phyloP scores from a whole-genome alignment of 1,140 invertebrate species.

The Tetranychus urticae region DNA sequence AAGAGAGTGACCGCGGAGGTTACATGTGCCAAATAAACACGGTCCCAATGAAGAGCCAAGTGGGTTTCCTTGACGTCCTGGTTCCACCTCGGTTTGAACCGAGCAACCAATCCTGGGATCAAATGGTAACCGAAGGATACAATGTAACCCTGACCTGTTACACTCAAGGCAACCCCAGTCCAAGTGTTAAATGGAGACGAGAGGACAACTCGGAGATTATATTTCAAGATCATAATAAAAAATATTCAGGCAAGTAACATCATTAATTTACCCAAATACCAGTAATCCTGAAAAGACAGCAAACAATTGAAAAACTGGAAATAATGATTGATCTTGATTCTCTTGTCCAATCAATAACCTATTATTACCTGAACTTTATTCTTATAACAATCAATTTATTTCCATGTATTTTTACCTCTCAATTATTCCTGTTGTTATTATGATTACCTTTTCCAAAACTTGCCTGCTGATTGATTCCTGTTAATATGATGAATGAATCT shows the following conservation, averaged over 20 bases:
- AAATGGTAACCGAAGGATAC: slow-evolving; percentile 63
- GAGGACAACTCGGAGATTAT: slow-evolving; percentile 6
- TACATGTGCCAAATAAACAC: neutral
- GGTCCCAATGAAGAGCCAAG: slow-evolving; percentile 61
- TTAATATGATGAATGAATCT: no score
- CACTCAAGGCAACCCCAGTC: slow-evolving; percentile 63
- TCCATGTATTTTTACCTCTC: no score
- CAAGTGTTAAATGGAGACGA: slow-evolving; percentile 28
- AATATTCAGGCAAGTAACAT: neutral
- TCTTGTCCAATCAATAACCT: no score
- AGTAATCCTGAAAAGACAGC: neutral
- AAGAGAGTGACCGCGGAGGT: slow-evolving; percentile 52
- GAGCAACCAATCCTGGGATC: slow-evolving; percentile 32
- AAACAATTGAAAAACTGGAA: no score
- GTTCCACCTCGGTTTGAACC: slow-evolving; percentile 62
- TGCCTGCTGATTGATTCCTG: no score
- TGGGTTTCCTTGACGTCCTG: slow-evolving; percentile 67
- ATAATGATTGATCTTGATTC: no score
- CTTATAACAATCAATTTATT: no score
- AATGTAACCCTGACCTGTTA: slow-evolving; percentile 66
- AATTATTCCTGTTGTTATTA: no score
- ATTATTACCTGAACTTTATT: no score
- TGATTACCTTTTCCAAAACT: no score
- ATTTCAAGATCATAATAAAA: neutral
- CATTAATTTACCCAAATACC: neutral